Evolutionary conservation across 2,888 invertebrate species (phyloP), one percentile per base, ranked within the genome.

Genomic region (Calliphora vomitoria): DNA sequence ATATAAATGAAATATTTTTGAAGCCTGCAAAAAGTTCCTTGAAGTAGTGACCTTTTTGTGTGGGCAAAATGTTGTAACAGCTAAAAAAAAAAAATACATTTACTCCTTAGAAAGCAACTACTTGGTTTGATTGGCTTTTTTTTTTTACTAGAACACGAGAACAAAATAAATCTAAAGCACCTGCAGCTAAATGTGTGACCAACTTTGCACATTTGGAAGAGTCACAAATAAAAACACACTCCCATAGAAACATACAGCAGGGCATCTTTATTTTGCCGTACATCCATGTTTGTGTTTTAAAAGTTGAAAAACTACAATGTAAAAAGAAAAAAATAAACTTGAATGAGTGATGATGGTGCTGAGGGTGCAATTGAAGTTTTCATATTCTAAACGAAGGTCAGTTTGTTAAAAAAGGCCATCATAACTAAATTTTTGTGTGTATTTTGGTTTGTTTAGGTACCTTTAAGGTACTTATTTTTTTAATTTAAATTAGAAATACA

Each of bases 101-200:
- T 41, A 38, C n/a, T 50, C 71, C 8, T 20, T 18, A 71, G 18
- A 8, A 69, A 15, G 25, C 1, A 68, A 25, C 50, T 31, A 50
- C 50, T 50, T 50, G 31, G 8, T 31, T 31, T 10, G 13, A n/a
- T 55, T 64, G 35, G 35, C 6, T 66, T 58, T 53, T 50, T 50
- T 50, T 50, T 55, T 58, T 47, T 58, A 4, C 15, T 35, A 2
- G 20, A n/a, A 31, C 41, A 64, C 38, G 55, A n/a, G 60, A 60
- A 35, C 15, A 66, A 84, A 78, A 79, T 25, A 41, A 58, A 80
- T 60, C 11, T 72, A 25, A 62, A 76, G 13, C 53, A 80, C 68
- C 85, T 85, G 68, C 68, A 62, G 85, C 50, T 38, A 66, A 80
- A 62, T 44, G 31, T 69, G 60, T 85, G 85, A 80, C 47, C 31